Base-by-base conservation (phyloP, 2,888 invertebrate genomes). In the Lypha dubia region DNA sequence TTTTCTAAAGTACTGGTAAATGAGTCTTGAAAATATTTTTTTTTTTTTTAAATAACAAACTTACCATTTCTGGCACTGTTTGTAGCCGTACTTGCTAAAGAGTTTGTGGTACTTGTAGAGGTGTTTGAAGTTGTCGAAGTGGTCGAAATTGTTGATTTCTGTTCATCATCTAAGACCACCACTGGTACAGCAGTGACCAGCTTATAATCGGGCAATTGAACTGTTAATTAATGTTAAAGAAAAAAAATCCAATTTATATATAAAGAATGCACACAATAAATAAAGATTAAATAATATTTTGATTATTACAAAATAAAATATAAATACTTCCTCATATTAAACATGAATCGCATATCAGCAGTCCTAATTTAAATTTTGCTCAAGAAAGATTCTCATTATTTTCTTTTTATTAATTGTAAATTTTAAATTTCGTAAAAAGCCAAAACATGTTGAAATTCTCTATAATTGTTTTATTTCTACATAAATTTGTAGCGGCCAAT, bases 101-200 rank as follows among this genome's bases (percentile, higher is more conserved):
- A 51, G 32, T 75, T 77, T 20, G 81, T 73, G 44, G 84, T 79
- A 51, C 49, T 51, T 62, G 83, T 58, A 11, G 79, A 20, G 5
- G 79, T 60, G n/a, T 73, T 56, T 56, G 84, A 49, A 20, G 63
- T 63, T 5, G 84, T 35, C 20, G 84, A 49, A 20, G 63, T 63
- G 3, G 84, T 35, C 20, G 84, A 58, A 60, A 67, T 79, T 82
- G 83, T 86, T 85, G 89, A 84, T 85, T 91, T 90, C 51, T 89
- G 89, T 70, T 94, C 94, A 90, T 95, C 95, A 90, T 96, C 96
- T 91, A 96, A 94, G 91, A 96, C 95, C 92, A 95, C 94, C 88
- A 95, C 96, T 83, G 96, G 96, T 87, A 96, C 93, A 87, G 96
- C 96, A 88, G 95, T 96, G 89, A 96, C 96, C 90, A 95, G 94